These are phyloP conservation scores for Amniataba percoides DNA, from an alignment of 2,797 vertebrate species.

Conservation along the genomic window DNA sequence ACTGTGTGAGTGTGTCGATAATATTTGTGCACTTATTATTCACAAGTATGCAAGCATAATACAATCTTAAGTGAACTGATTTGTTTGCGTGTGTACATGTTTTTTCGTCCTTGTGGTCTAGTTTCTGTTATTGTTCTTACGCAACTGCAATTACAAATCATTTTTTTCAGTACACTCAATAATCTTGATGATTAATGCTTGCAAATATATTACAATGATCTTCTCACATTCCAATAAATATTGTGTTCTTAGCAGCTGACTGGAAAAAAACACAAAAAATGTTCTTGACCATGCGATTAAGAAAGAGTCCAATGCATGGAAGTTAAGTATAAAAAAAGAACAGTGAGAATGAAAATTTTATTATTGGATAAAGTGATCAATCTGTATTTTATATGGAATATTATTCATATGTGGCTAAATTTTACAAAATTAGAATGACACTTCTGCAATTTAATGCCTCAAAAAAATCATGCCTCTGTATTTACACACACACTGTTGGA, in stretches of 20 bases:
- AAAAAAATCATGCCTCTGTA: too few species aligned
- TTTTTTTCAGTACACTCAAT: background rate
- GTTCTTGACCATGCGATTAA: background rate
- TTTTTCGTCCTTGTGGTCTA: background rate
- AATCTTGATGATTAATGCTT: background rate
- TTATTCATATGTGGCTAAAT: background rate
- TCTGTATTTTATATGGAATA: background rate
- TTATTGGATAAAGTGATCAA: background rate
- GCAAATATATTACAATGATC: background rate
- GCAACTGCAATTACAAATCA: slow-evolving; percentile 2
- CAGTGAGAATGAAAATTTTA: background rate
- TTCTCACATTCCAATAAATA: background rate
- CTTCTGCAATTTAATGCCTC: background rate
- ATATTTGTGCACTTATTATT: background rate
- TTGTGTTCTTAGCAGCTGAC: background rate
- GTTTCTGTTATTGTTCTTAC: background rate
- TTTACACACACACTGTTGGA: background rate
- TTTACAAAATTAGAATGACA: background rate
- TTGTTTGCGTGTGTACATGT: background rate
- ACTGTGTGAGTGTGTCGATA: background rate
- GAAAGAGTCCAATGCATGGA: background rate
- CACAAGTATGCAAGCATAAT: slow-evolving; percentile 6
- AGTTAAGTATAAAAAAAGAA: background rate
- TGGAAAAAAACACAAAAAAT: background rate
- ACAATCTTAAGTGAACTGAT: background rate